phyloP scores from a whole-genome alignment of 2,113 vertebrate species.

The Sebastes fasciatus region DNA sequence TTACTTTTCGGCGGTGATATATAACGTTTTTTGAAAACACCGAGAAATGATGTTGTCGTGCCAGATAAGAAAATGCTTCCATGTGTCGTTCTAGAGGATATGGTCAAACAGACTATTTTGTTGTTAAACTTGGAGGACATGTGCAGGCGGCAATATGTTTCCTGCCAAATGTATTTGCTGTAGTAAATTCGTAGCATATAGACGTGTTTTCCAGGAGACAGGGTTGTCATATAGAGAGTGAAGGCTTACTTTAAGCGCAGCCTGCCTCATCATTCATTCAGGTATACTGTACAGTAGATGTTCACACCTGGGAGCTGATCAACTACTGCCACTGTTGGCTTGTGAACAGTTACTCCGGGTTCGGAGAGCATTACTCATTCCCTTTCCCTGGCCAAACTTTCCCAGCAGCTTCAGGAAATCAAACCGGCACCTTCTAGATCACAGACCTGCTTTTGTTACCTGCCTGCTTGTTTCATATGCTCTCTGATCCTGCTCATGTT shows the following conservation, averaged over 20 bases:
- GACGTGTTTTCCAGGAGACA: not conserved
- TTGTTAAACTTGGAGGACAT: not conserved
- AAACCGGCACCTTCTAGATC: conserved; percentile 43
- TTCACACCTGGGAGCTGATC: conserved; percentile 35
- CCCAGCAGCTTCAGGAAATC: conserved; percentile 33
- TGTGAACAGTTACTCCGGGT: conserved; percentile 26
- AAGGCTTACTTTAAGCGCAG: not conserved
- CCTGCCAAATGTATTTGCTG: not conserved
- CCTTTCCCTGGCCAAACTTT: conserved; percentile 33
- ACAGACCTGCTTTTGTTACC: conserved; percentile 22
- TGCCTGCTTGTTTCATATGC: conserved; percentile 25
- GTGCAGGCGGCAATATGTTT: not conserved
- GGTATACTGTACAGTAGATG: not conserved
- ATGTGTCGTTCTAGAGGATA: not conserved
- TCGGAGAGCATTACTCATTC: conserved; percentile 43
- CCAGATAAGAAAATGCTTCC: not conserved
- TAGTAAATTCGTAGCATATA: not conserved
- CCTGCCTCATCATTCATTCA: conserved; percentile 21
- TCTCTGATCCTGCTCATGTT: conserved; percentile 41
- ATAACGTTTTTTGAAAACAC: not conserved
- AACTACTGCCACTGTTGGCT: conserved; percentile 13
- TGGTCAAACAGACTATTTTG: not conserved
- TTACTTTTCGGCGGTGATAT: not conserved
- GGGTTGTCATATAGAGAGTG: not conserved
- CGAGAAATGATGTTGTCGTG: not conserved